Evolutionary conservation across 1,140 invertebrate genomes (phyloP).

Genomic region (Sitodiplosis mosellana): DNA sequence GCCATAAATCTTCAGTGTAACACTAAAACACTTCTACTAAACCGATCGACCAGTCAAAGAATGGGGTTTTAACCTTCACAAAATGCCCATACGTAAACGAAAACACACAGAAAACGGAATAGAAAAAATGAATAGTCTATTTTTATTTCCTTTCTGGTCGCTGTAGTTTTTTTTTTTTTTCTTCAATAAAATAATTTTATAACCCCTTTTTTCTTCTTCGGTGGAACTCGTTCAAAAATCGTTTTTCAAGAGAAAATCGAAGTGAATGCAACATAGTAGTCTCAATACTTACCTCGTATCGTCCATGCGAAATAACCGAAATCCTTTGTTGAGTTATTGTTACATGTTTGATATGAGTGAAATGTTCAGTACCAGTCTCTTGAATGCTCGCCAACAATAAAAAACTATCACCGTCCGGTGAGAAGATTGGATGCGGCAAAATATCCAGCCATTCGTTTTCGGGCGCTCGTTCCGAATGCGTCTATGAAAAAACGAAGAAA

Average conservation of each 20-base stretch:
- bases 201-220: no score
- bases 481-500: slow-evolving; percentile 27
- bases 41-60: no score
- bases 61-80: no score
- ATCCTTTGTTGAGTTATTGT: slow-evolving; percentile 64
- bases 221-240: background rate
- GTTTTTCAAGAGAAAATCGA: background rate
- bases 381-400: slow-evolving; percentile 63
- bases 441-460: slow-evolving; percentile 72
- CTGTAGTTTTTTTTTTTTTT: background rate
- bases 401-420: slow-evolving; percentile 65
- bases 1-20: no score
- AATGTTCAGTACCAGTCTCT: slow-evolving; percentile 62
- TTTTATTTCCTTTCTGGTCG: background rate
- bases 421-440: slow-evolving; percentile 65
- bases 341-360: slow-evolving; percentile 76
- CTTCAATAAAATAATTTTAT: background rate
- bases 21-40: no score
- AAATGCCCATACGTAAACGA: no score
- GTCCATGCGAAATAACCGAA: slow-evolving; percentile 69
- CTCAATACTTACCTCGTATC: slow-evolving; percentile 51
- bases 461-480: slow-evolving; percentile 57
- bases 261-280: background rate
- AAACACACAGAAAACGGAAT: no score
- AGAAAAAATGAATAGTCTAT: no score